A percentile compares a stretch with the other conserved stretches of the same genome.
Conservation (phyloP, 2,113 vertebrate species). For the Platysternon megacephalum region DNA sequence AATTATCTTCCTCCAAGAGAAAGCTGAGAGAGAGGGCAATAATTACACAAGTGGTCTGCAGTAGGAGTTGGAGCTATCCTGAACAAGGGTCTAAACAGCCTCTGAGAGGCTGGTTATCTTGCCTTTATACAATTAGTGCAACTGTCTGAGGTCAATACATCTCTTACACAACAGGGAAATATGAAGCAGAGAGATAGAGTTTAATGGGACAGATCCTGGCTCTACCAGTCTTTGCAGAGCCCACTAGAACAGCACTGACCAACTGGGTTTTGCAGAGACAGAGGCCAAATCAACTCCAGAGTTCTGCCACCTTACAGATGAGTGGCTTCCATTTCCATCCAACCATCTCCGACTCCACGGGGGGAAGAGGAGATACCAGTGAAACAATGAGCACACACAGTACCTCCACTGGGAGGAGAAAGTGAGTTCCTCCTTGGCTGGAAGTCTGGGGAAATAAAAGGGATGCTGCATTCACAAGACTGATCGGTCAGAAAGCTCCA, state of each 20-base stretch:
- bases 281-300: too few relatives aligned
- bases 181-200: not conserved
- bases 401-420: too few relatives aligned
- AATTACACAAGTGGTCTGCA: not conserved
- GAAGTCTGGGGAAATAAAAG: not conserved
- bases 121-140: not conserved
- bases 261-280: not conserved
- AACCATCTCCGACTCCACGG: rapidly evolving
- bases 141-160: not conserved
- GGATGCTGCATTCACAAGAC: not conserved
- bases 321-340: not conserved
- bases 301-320: too few relatives aligned
- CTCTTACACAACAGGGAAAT: not conserved
- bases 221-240: not conserved
- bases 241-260: not conserved
- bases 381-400: not conserved
- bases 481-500: not conserved
- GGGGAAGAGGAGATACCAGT: not conserved
- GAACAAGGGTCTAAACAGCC: rapidly evolving
- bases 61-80: not conserved
- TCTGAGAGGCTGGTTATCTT: not conserved
- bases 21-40: rapidly evolving
- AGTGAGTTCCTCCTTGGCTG: not conserved
- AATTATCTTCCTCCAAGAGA: rapidly evolving
- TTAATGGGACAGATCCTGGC: not conserved